Conservation (phyloP, 2,113 vertebrate species). For the Tupaia chinensis region DNA sequence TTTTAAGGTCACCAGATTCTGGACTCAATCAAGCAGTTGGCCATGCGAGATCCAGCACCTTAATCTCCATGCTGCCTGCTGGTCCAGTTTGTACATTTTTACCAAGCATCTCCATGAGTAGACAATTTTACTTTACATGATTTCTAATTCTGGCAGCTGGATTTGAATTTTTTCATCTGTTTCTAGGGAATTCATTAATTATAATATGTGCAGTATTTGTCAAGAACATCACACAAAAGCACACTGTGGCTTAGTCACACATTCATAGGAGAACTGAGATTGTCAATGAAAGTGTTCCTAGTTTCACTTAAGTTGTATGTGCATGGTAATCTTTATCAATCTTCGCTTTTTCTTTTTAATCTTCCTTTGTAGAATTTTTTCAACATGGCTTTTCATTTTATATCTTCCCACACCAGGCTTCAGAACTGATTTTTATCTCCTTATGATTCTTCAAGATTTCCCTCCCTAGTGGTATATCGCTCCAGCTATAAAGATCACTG, state of each 20-base stretch:
- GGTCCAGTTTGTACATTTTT: background rate
- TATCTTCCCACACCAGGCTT: background rate
- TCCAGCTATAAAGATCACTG: background rate
- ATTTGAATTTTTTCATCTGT: constrained; percentile 25
- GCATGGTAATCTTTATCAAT: background rate
- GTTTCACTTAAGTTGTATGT: background rate
- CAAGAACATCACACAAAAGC: background rate
- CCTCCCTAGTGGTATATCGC: background rate
- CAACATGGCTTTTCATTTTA: background rate
- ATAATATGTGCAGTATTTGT: background rate
- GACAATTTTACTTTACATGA: background rate
- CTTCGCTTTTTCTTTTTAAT: background rate
- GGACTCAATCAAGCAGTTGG: no score
- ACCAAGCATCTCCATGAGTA: background rate
- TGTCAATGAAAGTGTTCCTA: background rate
- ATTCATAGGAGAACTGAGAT: background rate
- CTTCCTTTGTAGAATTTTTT: background rate
- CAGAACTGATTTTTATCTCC: constrained; percentile 23
- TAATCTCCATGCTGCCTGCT: no score
- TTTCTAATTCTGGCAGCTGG: background rate
- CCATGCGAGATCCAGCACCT: no score
- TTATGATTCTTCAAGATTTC: constrained; percentile 3
- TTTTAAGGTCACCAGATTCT: no score
- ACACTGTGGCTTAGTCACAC: background rate
- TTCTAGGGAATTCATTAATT: constrained; percentile 37